A percentile compares a stretch with the other conserved stretches of the same genome.
These are phyloP conservation scores for Tokudaia muenninki DNA, from an alignment of 2,797 vertebrate species.

Conservation along the genomic window DNA sequence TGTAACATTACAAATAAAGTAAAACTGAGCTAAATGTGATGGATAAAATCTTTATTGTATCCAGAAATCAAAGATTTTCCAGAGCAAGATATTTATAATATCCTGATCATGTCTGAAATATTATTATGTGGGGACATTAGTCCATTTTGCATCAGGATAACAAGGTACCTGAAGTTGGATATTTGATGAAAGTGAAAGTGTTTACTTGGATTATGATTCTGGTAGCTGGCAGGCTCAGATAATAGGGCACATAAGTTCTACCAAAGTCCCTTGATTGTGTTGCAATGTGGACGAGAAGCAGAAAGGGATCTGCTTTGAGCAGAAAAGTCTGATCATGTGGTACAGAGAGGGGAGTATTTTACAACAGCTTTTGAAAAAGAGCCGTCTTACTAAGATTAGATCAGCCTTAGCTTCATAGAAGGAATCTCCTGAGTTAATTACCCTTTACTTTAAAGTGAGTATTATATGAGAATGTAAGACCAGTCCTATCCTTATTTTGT, in stretches of 20 bases:
- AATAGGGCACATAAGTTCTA: background rate
- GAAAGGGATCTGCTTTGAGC: background rate
- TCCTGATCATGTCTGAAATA: background rate
- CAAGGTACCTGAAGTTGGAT: background rate
- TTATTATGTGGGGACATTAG: background rate
- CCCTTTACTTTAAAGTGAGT: background rate
- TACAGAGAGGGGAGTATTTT: background rate
- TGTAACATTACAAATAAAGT: constrained; percentile 40
- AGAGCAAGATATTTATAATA: background rate
- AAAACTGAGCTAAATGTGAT: constrained; percentile 40
- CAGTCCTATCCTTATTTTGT: background rate
- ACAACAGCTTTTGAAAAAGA: background rate
- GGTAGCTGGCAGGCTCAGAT: background rate
- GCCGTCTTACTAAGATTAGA: background rate
- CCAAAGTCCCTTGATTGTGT: background rate
- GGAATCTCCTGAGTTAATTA: background rate
- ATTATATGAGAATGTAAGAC: rapidly evolving
- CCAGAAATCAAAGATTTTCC: background rate
- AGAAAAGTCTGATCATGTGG: background rate
- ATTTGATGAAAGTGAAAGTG: background rate
- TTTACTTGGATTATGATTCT: background rate
- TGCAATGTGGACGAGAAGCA: background rate
- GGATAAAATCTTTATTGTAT: constrained; percentile 41
- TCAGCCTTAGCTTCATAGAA: background rate
- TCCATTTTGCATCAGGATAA: background rate